Conservation (phyloP, 1,140 invertebrate species). For the Drosophila chauvacae region DNA sequence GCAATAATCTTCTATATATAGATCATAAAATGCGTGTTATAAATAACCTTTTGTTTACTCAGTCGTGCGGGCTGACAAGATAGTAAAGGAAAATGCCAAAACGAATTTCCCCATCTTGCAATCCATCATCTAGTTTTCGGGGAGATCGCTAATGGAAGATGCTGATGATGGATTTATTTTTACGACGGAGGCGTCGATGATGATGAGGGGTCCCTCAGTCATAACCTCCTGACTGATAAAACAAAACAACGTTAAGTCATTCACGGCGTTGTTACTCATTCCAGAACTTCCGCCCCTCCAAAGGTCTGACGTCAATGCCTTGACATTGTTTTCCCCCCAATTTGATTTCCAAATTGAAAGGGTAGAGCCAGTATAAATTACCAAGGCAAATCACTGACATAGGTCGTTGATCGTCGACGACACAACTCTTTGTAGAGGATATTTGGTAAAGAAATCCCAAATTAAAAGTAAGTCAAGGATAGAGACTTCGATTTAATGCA, state of each 20-base stretch:
- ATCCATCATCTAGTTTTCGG: constrained; percentile 29
- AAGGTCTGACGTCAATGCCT: constrained; percentile 69
- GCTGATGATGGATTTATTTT: constrained; percentile 71
- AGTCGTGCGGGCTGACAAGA: neutral
- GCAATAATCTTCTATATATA: constrained; percentile 38
- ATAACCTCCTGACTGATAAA: constrained; percentile 24
- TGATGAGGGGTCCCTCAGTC: constrained; percentile 27
- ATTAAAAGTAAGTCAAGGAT: neutral
- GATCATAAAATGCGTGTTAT: constrained; percentile 15
- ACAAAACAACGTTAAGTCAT: neutral
- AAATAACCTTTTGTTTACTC: constrained; percentile 39
- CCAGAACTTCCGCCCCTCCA: constrained; percentile 44
- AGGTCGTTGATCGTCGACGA: constrained; percentile 41
- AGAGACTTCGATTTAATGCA: neutral
- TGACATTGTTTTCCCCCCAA: constrained; percentile 18
- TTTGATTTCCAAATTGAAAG: constrained; percentile 28
- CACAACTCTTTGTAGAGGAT: neutral
- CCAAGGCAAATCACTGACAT: constrained; percentile 55
- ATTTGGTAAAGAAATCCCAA: neutral
- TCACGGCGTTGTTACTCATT: constrained; percentile 18
- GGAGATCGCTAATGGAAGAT: constrained; percentile 32
- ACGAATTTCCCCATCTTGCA: constrained; percentile 14
- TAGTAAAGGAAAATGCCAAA: constrained; percentile 14
- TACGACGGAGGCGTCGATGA: constrained; percentile 11
- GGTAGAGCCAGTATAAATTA: constrained; percentile 12